Base-by-base conservation (phyloP, 2,797 vertebrate genomes). In the Aeoliscus strigatus region DNA sequence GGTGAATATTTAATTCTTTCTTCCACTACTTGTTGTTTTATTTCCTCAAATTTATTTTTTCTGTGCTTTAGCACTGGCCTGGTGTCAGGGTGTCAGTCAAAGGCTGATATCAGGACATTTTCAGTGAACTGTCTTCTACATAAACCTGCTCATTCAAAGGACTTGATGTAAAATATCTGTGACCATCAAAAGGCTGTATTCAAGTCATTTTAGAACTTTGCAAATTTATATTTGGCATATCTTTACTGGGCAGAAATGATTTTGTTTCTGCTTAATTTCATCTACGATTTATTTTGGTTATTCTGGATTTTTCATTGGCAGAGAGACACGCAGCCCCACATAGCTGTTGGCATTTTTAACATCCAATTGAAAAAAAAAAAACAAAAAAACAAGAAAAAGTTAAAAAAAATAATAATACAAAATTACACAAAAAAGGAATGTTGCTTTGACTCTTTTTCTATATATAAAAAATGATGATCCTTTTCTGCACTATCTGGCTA, bases 401-500 rank as follows among this genome's bases (percentile, higher is more conserved):
- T 75, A 71, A 53, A 48, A 48, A 52, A 59, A 76, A 80, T 70
- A 63, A 56, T 87, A 75, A 71, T 51, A 51, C 49, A 52, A 60
- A 76, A 80, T 68, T 86, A 80, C 75, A 72, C 63, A 67, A 78
- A 86, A 86, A 87, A 75, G 85, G 89, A 89, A 89, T 89, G 84
- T 90, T 88, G 85, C 86, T 93, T 87, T 82, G 80, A 72, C 74
- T 88, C 86, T 88, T 88, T 85, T 89, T 82, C 47, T 84, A 82
- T 82, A 72, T 77, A 78, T 66, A 71, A 70, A 70, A 74, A 70
- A 77, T 70, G 71, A 80, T 43, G 42, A 82, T 87, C 75, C 80
- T 90, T 87, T 88, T 90, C 89, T 92, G 91, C 91, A 91, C 91
- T 93, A 88, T 85, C 86, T 89, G 87, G 90, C 89, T 90, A 89